phyloP scores from a whole-genome alignment of 2,888 invertebrate genomes.

The Nomada lathburiana region DNA sequence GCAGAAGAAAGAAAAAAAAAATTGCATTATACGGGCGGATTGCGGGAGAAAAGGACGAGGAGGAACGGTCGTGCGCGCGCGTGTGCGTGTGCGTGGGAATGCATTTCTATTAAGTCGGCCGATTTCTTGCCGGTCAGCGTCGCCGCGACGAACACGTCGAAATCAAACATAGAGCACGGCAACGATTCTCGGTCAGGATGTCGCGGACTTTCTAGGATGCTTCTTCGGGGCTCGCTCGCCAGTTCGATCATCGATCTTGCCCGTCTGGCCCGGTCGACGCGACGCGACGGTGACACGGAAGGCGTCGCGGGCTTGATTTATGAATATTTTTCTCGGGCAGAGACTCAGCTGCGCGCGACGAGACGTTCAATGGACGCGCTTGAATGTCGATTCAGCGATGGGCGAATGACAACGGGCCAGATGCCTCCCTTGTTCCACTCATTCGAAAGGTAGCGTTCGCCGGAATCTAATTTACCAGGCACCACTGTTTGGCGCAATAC shows the following conservation, averaged over 20 bases:
- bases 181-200: constrained; percentile 78
- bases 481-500: no score
- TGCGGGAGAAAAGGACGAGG: constrained; percentile 1
- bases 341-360: background rate
- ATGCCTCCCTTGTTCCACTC: no score
- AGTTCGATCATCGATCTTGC: constrained; percentile 59
- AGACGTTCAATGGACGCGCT: background rate
- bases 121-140: constrained; percentile 75
- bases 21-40: background rate
- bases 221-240: constrained; percentile 21
- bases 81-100: constrained; percentile 82
- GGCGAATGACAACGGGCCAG: no score
- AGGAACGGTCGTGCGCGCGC: background rate
- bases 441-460: no score
- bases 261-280: constrained; percentile 16
- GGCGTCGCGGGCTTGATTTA: constrained; percentile 59
- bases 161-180: constrained; percentile 68
- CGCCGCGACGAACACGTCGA: constrained; percentile 60
- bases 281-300: constrained; percentile 50
- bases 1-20: constrained; percentile 10
- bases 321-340: constrained; percentile 51
- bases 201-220: constrained; percentile 72
- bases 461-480: no score
- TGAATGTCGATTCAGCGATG: background rate
- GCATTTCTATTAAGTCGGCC: constrained; percentile 81